Conservation (phyloP, 1,140 invertebrate species). For the Pissodes strobi region DNA sequence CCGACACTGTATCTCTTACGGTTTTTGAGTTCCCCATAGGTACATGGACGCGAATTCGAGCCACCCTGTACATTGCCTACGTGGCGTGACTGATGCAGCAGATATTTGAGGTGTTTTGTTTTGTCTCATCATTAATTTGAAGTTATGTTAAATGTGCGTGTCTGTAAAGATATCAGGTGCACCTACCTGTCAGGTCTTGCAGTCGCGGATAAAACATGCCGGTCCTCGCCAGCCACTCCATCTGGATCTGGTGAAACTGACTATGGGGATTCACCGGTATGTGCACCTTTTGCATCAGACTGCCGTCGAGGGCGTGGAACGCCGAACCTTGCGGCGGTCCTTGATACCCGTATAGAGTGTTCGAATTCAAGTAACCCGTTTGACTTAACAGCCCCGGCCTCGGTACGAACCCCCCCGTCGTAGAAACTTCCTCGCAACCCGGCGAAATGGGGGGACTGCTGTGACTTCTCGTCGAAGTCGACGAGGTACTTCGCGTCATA, state of each 20-base stretch:
- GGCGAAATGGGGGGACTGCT: slow-evolving; percentile 57
- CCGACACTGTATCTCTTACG: too few relatives aligned
- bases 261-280: slow-evolving; percentile 50
- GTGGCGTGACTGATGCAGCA: too few relatives aligned
- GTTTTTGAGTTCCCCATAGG: too few relatives aligned
- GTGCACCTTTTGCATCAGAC: slow-evolving; percentile 46
- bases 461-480: slow-evolving; percentile 49
- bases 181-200: slow-evolving; percentile 66
- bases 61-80: too few relatives aligned
- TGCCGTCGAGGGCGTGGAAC: slow-evolving; percentile 47
- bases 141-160: too few relatives aligned
- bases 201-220: slow-evolving; percentile 84
- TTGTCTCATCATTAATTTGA: too few relatives aligned
- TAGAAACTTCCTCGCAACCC: slow-evolving; percentile 54
- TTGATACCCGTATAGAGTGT: slow-evolving; percentile 48
- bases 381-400: slow-evolving; percentile 51
- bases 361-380: slow-evolving; percentile 44
- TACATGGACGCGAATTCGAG: too few relatives aligned
- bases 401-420: slow-evolving; percentile 46
- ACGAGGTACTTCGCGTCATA: slow-evolving; percentile 50
- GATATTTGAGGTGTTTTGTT: too few relatives aligned
- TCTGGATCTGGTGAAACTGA: slow-evolving; percentile 78
- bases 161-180: too few relatives aligned
- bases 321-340: slow-evolving; percentile 50
- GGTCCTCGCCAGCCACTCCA: slow-evolving; percentile 82